phyloP scores from a whole-genome alignment of 1,140 invertebrate species.

The Ceratosolen fusciceps region DNA sequence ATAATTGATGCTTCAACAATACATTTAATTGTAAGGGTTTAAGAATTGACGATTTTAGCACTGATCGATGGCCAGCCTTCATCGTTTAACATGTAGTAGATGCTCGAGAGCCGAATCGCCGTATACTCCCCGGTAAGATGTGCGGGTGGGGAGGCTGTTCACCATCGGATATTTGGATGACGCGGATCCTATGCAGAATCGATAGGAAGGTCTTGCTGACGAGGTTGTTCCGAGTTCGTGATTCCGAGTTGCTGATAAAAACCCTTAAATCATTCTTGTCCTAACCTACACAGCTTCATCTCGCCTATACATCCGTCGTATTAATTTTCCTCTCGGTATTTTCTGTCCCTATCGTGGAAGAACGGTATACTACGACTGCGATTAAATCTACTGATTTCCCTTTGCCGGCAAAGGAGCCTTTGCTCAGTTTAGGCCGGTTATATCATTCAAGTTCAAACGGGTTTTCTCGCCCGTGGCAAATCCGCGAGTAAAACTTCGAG shows the following conservation, averaged over 20 bases:
- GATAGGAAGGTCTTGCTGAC: constrained; percentile 54
- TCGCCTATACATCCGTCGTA: neutral
- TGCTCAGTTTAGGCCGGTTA: neutral
- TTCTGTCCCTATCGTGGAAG: neutral
- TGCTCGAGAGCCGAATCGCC: neutral
- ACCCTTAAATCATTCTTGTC: constrained; percentile 62
- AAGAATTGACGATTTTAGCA: no score
- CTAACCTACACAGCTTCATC: neutral
- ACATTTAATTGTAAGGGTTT: no score
- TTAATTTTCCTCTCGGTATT: neutral
- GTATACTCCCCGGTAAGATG: neutral
- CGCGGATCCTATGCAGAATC: constrained; percentile 44
- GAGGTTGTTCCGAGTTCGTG: constrained; percentile 50
- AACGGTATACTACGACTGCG: neutral
- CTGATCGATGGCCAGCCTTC: neutral
- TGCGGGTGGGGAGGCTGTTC: neutral
- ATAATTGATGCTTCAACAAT: no score
- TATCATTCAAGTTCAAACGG: neutral
- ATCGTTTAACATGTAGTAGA: neutral
- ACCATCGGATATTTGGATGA: neutral
- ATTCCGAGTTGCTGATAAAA: constrained; percentile 55
- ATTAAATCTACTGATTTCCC: constrained; percentile 37
- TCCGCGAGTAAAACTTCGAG: no score
- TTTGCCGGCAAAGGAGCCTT: neutral
- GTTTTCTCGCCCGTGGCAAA: neutral